These are phyloP conservation scores for Anthrax anthrax DNA, from an alignment of 2,888 invertebrate genomes.

Conservation along the genomic window DNA sequence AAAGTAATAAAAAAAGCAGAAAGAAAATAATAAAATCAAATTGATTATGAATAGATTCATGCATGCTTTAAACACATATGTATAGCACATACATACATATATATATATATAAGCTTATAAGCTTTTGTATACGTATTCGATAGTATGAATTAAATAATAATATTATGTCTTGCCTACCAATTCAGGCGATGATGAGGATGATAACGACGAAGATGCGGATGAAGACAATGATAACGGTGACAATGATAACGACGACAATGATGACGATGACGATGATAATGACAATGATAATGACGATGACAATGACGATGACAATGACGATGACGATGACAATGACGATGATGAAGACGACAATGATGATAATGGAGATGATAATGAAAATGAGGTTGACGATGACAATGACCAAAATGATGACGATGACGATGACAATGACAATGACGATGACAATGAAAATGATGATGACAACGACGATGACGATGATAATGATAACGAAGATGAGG, in stretches of 20 bases:
- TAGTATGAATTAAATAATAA: too few species aligned
- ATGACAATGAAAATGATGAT: slow-evolving; percentile 32
- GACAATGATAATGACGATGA: slow-evolving; percentile 28
- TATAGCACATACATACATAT: too few species aligned
- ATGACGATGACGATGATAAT: slow-evolving; percentile 29
- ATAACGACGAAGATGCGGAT: slow-evolving; percentile 29
- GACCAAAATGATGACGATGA: slow-evolving; percentile 26
- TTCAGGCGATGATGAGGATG: slow-evolving; percentile 32
- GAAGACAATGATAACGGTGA: slow-evolving; percentile 20
- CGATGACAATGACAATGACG: slow-evolving; percentile 31
- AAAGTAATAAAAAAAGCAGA: too few species aligned
- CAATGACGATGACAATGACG: slow-evolving; percentile 33
- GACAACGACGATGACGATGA: slow-evolving; percentile 31
- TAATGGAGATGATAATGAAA: slow-evolving; percentile 19
- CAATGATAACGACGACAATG: slow-evolving; percentile 21
- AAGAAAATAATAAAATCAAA: too few species aligned
- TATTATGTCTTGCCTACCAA: slow-evolving; percentile 22
- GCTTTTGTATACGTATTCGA: too few species aligned
- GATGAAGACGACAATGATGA: slow-evolving; percentile 22
- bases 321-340: slow-evolving; percentile 31
- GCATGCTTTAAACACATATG: too few species aligned
- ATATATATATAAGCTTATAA: too few species aligned
- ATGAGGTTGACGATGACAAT: slow-evolving; percentile 29
- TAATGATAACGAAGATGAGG: slow-evolving; percentile 23
- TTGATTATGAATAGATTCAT: too few species aligned